A percentile compares a stretch with the other conserved stretches of the same genome.
These are phyloP conservation scores for Torymus tubicola DNA, from an alignment of 2,888 invertebrate species.

Conservation along the genomic window DNA sequence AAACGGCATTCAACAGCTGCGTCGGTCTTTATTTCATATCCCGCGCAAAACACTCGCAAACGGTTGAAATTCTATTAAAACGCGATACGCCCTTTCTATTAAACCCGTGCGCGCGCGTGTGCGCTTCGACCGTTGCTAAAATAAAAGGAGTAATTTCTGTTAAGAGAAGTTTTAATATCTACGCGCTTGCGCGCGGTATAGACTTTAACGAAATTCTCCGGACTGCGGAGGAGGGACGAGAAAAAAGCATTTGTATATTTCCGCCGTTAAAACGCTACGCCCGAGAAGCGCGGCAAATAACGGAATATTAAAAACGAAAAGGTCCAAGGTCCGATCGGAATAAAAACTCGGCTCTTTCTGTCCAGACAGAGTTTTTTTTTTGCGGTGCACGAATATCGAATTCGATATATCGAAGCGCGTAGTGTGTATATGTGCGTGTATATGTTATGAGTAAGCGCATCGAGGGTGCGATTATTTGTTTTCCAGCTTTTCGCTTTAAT, in stretches of 20 bases:
- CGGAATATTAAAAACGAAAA: conserved; percentile 38
- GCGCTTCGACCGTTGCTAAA: too few species aligned
- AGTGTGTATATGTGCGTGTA: too few species aligned
- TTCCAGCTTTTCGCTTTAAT: conserved; percentile 37
- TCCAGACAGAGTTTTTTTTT: neutral
- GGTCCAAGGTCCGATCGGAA: conserved; percentile 7
- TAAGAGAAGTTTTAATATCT: conserved; percentile 36
- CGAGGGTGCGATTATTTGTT: conserved; percentile 33
- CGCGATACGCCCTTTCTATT: neutral
- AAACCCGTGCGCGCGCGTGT: too few species aligned
- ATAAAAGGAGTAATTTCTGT: neutral
- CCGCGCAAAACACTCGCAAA: neutral
- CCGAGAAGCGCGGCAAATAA: conserved; percentile 16
- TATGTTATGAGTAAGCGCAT: neutral
- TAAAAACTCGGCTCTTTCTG: conserved; percentile 18
- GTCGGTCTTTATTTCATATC: neutral
- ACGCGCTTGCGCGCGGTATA: neutral
- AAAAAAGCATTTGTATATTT: conserved; percentile 7
- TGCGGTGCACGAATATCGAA: neutral
- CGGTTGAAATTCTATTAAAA: neutral
- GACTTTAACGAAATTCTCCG: conserved; percentile 20
- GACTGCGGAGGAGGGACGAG: too few species aligned
- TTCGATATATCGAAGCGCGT: conserved; percentile 6
- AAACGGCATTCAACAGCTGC: too few species aligned
- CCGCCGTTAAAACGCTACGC: conserved; percentile 9